Conservation (phyloP, 2,113 vertebrate species). For the Willisornis vidua region DNA sequence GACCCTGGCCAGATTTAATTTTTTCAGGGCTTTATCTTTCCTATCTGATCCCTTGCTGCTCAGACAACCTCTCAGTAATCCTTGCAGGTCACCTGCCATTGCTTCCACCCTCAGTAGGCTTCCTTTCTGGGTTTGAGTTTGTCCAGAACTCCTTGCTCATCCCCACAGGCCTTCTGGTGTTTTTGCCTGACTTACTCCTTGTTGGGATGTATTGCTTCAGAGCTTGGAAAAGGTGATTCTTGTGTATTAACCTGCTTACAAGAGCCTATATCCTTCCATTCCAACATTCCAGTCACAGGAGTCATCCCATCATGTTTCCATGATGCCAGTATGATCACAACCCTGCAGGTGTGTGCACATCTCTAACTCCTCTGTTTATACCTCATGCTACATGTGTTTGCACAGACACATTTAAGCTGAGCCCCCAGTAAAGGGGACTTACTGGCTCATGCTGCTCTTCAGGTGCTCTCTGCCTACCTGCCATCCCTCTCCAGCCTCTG, state of each 20-base stretch:
- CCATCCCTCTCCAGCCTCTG: not conserved
- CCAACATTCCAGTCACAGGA: not conserved
- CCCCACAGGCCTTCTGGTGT: not conserved
- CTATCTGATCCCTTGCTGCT: not conserved
- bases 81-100: not conserved
- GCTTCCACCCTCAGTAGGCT: not conserved
- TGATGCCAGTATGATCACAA: not conserved
- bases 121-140: not conserved
- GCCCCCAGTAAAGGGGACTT: not conserved
- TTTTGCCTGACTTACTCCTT: not conserved
- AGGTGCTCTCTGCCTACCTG: not conserved
- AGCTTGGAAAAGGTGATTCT: not conserved
- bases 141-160: not conserved
- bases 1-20: not conserved
- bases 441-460: not conserved
- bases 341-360: not conserved
- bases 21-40: not conserved
- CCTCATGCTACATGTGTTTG: not conserved
- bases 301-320: not conserved
- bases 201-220: not conserved
- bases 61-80: not conserved
- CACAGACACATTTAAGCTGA: not conserved
- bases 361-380: not conserved
- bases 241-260: not conserved
- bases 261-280: not conserved